Conservation (phyloP, 2,888 invertebrate species). For the Cyrtodaria siliqua region DNA sequence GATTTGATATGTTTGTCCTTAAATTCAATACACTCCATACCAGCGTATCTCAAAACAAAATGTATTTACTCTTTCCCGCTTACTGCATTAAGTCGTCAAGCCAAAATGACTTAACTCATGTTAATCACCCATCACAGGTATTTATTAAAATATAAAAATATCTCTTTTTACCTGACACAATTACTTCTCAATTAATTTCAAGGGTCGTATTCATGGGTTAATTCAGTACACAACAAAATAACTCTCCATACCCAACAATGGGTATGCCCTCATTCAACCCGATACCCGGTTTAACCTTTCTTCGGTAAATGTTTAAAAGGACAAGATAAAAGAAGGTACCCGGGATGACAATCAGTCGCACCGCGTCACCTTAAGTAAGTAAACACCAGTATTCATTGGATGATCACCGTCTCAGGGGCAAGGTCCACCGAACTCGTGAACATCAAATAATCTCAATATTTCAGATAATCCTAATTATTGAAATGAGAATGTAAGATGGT, state of each 20-base stretch:
- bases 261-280: constrained; percentile 55
- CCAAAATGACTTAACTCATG: too few species aligned
- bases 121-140: too few species aligned
- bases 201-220: constrained; percentile 47
- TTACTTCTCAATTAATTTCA: constrained; percentile 57
- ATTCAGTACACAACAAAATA: constrained; percentile 39
- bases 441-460: too few species aligned
- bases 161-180: constrained; percentile 53
- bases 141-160: constrained; percentile 26
- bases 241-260: constrained; percentile 40
- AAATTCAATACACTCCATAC: too few species aligned
- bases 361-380: constrained; percentile 13
- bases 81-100: too few species aligned
- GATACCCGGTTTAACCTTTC: constrained; percentile 55
- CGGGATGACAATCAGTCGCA: constrained; percentile 20
- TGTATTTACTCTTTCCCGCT: too few species aligned
- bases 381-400: constrained; percentile 15
- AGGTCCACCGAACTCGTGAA: too few species aligned
- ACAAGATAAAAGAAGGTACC: constrained; percentile 48
- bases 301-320: constrained; percentile 26
- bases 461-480: too few species aligned
- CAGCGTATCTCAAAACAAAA: too few species aligned
- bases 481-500: too few species aligned
- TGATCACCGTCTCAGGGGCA: neutral
- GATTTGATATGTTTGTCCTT: neutral